Conservation (phyloP, 2,888 invertebrate genomes). For the Polymixis lichenea region DNA sequence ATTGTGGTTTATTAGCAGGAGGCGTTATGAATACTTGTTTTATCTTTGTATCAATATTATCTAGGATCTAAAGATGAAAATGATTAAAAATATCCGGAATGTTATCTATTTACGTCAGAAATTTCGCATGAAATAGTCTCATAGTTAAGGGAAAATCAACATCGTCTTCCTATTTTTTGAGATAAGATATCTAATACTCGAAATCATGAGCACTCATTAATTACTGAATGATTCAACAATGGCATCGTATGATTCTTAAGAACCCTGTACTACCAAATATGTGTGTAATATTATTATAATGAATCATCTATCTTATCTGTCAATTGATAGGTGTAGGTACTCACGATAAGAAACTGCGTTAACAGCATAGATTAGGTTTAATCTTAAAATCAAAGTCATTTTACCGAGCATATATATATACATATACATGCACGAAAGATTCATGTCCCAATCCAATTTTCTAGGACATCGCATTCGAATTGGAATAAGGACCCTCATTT, state of each 20-base stretch:
- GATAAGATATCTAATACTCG: slow-evolving; percentile 11
- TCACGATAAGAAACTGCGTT: slow-evolving; percentile 49
- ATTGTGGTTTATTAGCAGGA: not conserved
- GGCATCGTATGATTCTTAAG: slow-evolving; percentile 35
- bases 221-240: slow-evolving; percentile 53
- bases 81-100: not conserved
- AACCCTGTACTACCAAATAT: slow-evolving; percentile 17
- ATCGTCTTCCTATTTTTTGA: not conserved
- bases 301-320: slow-evolving; percentile 52
- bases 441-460: not conserved
- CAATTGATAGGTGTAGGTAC: slow-evolving; percentile 35
- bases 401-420: slow-evolving; percentile 8
- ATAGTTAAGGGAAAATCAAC: not conserved
- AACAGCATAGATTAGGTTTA: slow-evolving; percentile 35
- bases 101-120: not conserved
- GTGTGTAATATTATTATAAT: slow-evolving; percentile 42
- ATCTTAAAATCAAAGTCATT: slow-evolving; percentile 40
- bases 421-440: not conserved
- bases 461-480: no score
- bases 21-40: not conserved
- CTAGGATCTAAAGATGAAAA: not conserved
- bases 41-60: not conserved
- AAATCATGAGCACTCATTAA: slow-evolving; percentile 26
- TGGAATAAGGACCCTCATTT: not conserved
- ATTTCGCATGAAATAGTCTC: slow-evolving; percentile 5